These are phyloP conservation scores for Xiphorhynchus elegans DNA, from an alignment of 2,113 vertebrate species.

Conservation along the genomic window DNA sequence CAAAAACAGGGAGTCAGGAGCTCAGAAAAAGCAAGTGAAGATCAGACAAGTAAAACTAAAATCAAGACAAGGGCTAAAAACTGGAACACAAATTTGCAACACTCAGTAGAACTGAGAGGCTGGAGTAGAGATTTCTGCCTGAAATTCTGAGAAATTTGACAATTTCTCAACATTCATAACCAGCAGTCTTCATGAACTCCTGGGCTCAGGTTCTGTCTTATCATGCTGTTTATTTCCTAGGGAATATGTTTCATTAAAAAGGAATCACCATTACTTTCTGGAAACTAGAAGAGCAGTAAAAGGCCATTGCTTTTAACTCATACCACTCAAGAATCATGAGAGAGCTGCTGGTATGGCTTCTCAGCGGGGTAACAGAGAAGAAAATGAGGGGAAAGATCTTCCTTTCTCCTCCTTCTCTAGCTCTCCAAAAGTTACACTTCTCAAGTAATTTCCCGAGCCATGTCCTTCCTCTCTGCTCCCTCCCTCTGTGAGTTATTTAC, in stretches of 20 bases:
- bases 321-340: neutral
- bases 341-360: fast-evolving
- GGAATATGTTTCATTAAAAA: neutral
- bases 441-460: neutral
- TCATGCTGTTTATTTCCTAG: neutral
- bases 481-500: neutral
- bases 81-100: neutral
- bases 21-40: neutral
- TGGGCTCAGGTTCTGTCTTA: neutral
- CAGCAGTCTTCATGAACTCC: neutral
- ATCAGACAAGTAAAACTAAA: neutral
- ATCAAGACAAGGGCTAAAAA: neutral
- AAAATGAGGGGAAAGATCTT: fast-evolving
- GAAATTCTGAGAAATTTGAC: neutral
- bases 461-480: neutral
- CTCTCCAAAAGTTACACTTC: neutral
- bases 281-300: neutral
- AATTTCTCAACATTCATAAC: neutral
- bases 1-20: neutral
- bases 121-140: neutral
- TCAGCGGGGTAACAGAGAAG: neutral
- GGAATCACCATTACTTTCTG: neutral
- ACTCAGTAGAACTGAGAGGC: neutral
- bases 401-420: neutral
- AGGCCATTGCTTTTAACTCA: neutral